These are phyloP conservation scores for Plotosus lineatus DNA, from an alignment of 2,113 vertebrate genomes.

Conservation along the genomic window DNA sequence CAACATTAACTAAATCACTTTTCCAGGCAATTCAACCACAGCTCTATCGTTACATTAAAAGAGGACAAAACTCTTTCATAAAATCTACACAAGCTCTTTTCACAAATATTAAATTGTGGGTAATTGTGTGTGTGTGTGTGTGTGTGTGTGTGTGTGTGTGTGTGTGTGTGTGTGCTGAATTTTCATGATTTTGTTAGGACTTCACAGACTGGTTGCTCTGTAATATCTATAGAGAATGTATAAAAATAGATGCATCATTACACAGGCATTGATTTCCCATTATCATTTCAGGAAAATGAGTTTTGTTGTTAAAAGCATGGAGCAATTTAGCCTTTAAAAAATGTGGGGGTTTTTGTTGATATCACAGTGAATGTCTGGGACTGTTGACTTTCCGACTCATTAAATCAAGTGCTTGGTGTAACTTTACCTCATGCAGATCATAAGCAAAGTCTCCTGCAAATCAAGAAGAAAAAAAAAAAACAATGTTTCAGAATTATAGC, in stretches of 20 bases:
- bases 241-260: conserved; percentile 15
- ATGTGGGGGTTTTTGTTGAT: neutral
- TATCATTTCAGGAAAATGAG: neutral
- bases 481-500: conserved; percentile 1
- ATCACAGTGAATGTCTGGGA: neutral
- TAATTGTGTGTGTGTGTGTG: conserved; percentile 8
- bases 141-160: neutral
- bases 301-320: neutral
- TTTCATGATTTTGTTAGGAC: conserved; percentile 1
- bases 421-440: conserved; percentile 80
- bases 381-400: neutral
- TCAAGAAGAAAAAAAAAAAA: conserved; percentile 28
- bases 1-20: conserved; percentile 36
- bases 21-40: conserved; percentile 56
- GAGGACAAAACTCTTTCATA: conserved; percentile 9
- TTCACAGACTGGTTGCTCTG: conserved; percentile 58
- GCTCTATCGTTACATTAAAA: conserved; percentile 45
- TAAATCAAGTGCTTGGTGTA: neutral
- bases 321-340: too few species aligned
- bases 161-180: neutral
- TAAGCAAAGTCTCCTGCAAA: conserved; percentile 86
- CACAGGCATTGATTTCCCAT: neutral
- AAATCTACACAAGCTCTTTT: conserved; percentile 8
- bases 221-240: too few species aligned
- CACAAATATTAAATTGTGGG: conserved; percentile 30